Base-by-base conservation (phyloP, 2,888 invertebrate genomes). In the Drosophila infuscata region DNA sequence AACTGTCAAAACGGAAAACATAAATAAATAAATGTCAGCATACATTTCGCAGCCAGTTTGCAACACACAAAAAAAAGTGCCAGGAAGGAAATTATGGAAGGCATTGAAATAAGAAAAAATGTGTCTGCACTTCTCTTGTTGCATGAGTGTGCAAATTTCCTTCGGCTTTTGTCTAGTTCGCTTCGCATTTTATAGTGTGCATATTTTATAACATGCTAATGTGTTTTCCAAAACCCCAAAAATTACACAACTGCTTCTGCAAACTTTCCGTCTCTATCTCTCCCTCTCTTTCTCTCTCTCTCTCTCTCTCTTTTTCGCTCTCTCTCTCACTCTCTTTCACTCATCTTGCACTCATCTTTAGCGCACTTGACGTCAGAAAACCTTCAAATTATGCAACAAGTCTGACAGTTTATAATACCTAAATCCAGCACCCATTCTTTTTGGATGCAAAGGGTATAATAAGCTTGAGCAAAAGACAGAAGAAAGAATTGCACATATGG, bases 161-260 rank as follows among this genome's bases (percentile, higher is more conserved):
- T 65, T 88, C 70, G 88, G 83, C 88, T 89, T 84, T 89, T 89
- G 84, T 89, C 90, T 84, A 85, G 89, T 81, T 72, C 63, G 57
- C 65, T 64, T 75, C 67, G 63, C 75, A 74, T 83, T 88, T 81
- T 86, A 85, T 90, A 90, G 90, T 85, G 81, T 88, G 89, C 89
- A 85, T 85, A 85, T 85, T 90, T 90, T 90, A 85, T 86, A 83
- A 80, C 69, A 83, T 85, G 83, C 83, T 85, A 88, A 85, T 85
- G 88, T 72, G 74, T 74, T 83, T 71, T 70, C 82, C 61, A 48
- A 75, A 73, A 62, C 56, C 64, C 49, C 57, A 57, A 71, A 72
- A 64, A 71, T 64, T 57, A n/a, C 57, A 60, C 46, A 69, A 51
- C 57, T 69, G 38, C 43, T 52, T 15, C 46, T 25, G 1, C 49